Percentiles rank a stretch among this genome's conserved stretches.
Evolutionary conservation across 1,140 invertebrate genomes (phyloP).

Genomic region (Ylistrum balloti): DNA sequence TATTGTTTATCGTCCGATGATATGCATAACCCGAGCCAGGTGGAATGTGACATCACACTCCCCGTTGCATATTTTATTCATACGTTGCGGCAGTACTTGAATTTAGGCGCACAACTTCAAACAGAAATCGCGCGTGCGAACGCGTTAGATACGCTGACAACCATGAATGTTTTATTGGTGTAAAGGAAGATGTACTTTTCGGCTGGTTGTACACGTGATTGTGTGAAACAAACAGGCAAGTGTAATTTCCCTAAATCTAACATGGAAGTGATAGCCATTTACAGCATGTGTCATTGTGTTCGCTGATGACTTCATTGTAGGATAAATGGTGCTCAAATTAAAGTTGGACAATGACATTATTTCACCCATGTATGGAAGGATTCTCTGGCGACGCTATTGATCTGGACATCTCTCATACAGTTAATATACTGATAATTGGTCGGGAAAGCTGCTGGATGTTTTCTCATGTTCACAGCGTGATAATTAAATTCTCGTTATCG

Average conservation of each 20-base stretch:
- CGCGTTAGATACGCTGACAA: background rate
- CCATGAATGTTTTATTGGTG: background rate
- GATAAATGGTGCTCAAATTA: no score
- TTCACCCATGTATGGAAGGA: no score
- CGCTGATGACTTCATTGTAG: no score
- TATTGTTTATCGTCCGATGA: background rate
- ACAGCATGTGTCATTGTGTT: no score
- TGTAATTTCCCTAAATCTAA: no score
- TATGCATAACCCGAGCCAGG: background rate
- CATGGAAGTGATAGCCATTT: no score
- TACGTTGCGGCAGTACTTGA: background rate
- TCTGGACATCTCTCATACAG: background rate
- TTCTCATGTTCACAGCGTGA: background rate
- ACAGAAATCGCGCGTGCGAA: background rate
- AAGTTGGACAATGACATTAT: no score
- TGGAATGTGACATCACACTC: background rate
- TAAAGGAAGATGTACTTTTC: background rate
- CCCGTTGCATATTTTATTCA: background rate
- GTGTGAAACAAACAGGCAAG: no score
- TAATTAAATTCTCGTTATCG: conserved; percentile 39
- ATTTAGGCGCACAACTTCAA: background rate
- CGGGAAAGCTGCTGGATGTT: conserved; percentile 3
- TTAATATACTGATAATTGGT: background rate
- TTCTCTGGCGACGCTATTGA: background rate
- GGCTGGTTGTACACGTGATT: no score